Evolutionary conservation across 2,888 invertebrate genomes (phyloP), one percentile per base, ranked within the genome.

Genomic region (Oscheius sp.): DNA sequence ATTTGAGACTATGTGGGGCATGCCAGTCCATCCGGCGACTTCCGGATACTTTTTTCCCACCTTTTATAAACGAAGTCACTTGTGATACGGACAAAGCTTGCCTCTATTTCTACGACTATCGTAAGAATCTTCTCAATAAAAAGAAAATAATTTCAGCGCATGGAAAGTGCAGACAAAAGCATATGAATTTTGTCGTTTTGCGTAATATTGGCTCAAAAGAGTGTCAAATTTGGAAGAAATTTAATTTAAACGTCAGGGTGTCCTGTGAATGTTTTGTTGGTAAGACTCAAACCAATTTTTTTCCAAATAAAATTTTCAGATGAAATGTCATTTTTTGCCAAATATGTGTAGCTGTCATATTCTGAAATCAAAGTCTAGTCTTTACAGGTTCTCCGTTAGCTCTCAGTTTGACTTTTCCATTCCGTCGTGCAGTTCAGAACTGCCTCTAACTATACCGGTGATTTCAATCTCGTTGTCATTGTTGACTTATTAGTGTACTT

Each of bases 41-140:
- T 45, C 86, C 86, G 8, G 84, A 86, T 57, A 75, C 80, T 12
- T 86, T 85, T 71, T 86, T 86, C 66, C 86, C 86, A 42, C 87
- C 86, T n/a, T 86, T 86, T 70, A 86, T 86, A 72, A 86, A 87
- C 69, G 86, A 86, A 71, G 86, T 87, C 6, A 82, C 85, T 55
- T 86, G 86, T 71, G 86, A 86, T 64, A 83, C 82, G 50, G 86
- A 86, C 74, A 85, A 84, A 55, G 84, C 85, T 6, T 86, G 86
- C 58, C 75, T 86, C 0, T 87, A 86, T 75, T 86, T 86, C 67
- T 86, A 86, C 65, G 82, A 83, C 65, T 84, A 83, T 65, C 82
- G 85, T 85, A 71, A 69, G 80, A 15, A 12, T 46, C 25, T 45
- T 48, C 29, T 6, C 3, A 3, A 1, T 5, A 20, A 34, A 39